Conservation (phyloP, 92 coral and sea anemone species). For the Umimayanthus chanpuru region DNA sequence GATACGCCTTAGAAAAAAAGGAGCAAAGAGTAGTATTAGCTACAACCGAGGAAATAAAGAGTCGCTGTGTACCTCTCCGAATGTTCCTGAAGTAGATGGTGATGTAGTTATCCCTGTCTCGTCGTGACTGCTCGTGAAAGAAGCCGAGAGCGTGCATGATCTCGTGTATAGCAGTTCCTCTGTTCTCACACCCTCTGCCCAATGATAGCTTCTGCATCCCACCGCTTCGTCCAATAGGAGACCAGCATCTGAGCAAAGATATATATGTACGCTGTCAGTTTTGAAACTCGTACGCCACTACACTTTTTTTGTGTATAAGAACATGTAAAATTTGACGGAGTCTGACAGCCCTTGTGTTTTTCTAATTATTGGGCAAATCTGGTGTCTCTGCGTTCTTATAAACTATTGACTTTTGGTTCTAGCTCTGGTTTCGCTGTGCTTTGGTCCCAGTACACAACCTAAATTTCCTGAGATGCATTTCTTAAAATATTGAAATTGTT, state of each 20-base stretch:
- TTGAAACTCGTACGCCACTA: neutral
- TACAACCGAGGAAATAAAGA: neutral
- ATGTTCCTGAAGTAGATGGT: slow-evolving; percentile 55
- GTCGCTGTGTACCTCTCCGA: slow-evolving; percentile 20
- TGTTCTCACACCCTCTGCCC: slow-evolving; percentile 61
- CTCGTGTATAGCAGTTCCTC: slow-evolving; percentile 65
- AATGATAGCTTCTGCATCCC: slow-evolving; percentile 60
- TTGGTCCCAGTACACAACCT: too few relatives aligned
- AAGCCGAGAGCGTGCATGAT: slow-evolving; percentile 72
- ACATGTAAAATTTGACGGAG: too few relatives aligned
- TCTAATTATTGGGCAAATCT: too few relatives aligned
- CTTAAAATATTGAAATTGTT: too few relatives aligned
- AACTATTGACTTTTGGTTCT: too few relatives aligned
- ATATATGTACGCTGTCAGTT: neutral
- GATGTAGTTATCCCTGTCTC: slow-evolving; percentile 60
- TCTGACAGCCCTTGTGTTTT: too few relatives aligned
- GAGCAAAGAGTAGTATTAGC: neutral
- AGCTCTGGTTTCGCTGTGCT: too few relatives aligned
- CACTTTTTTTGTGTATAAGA: neutral
- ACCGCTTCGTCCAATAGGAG: slow-evolving; percentile 57
- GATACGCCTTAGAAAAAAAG: too few relatives aligned
- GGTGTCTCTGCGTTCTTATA: too few relatives aligned
- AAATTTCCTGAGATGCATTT: too few relatives aligned
- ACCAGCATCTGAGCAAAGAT: slow-evolving; percentile 51
- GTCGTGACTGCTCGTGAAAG: slow-evolving; percentile 70